Conservation (phyloP, 2,888 invertebrate genomes). For the Pyrocoelia pectoralis region DNA sequence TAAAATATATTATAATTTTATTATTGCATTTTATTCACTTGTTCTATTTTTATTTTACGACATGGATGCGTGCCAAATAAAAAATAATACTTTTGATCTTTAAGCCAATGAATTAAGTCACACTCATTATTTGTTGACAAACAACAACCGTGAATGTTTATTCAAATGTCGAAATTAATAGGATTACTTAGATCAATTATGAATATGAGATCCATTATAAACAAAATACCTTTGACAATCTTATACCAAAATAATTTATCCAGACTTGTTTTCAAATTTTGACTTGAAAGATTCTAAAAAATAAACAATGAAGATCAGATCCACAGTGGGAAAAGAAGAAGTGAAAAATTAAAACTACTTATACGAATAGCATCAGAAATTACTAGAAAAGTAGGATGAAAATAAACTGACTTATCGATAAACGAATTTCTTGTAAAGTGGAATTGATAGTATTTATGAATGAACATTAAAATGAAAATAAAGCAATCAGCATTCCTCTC, state of each 20-base stretch:
- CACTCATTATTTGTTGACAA: slow-evolving; percentile 24
- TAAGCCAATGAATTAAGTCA: slow-evolving; percentile 15
- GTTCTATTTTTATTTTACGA: slow-evolving; percentile 11
- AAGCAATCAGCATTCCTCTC: too few relatives aligned
- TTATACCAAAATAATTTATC: background rate
- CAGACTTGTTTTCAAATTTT: too few relatives aligned
- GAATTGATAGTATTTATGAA: too few relatives aligned
- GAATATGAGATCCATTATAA: background rate
- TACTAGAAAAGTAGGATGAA: too few relatives aligned
- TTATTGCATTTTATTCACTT: slow-evolving; percentile 10
- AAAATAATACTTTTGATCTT: slow-evolving; percentile 15
- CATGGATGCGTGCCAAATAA: slow-evolving; percentile 12
- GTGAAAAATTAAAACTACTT: too few relatives aligned
- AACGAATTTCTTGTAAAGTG: too few relatives aligned
- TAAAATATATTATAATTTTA: background rate
- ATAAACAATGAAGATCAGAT: too few relatives aligned
- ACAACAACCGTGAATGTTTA: slow-evolving; percentile 12
- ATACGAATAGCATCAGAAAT: too few relatives aligned
- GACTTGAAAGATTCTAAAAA: too few relatives aligned
- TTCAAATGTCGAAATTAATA: slow-evolving; percentile 11
- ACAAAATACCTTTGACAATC: background rate
- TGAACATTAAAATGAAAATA: too few relatives aligned
- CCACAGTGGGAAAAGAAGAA: too few relatives aligned
- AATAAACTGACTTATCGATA: too few relatives aligned
- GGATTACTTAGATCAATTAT: background rate